Conservation (phyloP, 2,888 invertebrate species). For the Theristus sp. region DNA sequence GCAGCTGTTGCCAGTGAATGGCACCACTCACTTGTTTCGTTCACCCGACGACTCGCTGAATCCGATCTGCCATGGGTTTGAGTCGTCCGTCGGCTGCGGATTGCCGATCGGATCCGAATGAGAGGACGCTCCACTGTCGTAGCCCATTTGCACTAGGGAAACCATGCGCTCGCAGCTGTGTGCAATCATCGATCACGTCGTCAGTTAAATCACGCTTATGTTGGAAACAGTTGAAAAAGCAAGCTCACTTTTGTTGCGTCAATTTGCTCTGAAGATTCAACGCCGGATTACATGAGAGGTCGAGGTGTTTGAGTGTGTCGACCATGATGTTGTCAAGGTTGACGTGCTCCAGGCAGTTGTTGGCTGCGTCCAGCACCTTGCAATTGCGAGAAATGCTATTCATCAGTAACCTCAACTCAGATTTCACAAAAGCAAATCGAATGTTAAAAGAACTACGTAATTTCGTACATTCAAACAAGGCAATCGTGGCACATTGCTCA, state of each 20-base stretch:
- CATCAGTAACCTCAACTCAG: too few relatives aligned
- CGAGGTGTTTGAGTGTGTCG: conserved; percentile 30
- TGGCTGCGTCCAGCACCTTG: conserved; percentile 27
- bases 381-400: conserved; percentile 18
- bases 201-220: too few relatives aligned
- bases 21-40: conserved; percentile 32
- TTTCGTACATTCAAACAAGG: not conserved
- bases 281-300: conserved; percentile 31
- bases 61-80: conserved; percentile 32
- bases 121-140: not conserved
- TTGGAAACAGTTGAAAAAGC: too few relatives aligned
- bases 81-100: not conserved
- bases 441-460: too few relatives aligned
- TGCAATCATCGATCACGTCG: too few relatives aligned
- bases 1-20: too few relatives aligned
- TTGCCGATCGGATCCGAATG: not conserved
- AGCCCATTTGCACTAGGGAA: not conserved
- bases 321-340: not conserved
- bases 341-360: conserved; percentile 24
- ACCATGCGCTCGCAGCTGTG: conserved; percentile 22
- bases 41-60: conserved; percentile 32
- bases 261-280: conserved; percentile 23
- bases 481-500: not conserved
- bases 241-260: not conserved
- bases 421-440: too few relatives aligned